Percentiles rank a stretch among this genome's conserved stretches.
phyloP scores from a whole-genome alignment of 2,888 invertebrate species.

The Melanostoma mellinum region DNA sequence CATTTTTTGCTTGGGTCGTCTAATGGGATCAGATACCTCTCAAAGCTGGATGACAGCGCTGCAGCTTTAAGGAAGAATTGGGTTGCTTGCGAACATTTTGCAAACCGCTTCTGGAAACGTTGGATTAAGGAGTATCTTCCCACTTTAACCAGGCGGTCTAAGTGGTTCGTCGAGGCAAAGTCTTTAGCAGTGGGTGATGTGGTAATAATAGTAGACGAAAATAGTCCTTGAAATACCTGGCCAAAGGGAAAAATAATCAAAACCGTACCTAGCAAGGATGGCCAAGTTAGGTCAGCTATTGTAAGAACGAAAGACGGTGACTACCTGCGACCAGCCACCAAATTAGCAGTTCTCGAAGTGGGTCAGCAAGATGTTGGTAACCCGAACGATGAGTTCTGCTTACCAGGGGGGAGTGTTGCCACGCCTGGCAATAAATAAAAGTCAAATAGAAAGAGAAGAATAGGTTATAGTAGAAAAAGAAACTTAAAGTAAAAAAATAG shows the following conservation, averaged over 20 bases:
- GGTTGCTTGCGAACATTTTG: background rate
- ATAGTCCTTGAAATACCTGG: conserved; percentile 10
- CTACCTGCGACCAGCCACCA: background rate
- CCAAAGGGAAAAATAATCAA: conserved; percentile 8
- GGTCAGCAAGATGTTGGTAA: background rate
- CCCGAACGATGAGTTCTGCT: background rate
- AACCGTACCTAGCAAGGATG: background rate
- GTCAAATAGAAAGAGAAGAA: no score
- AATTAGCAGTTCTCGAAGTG: conserved; percentile 16
- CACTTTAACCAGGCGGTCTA: conserved; percentile 2
- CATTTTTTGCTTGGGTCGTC: conserved; percentile 67
- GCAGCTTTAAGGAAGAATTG: background rate
- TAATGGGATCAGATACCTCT: background rate
- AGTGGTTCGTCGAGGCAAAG: conserved; percentile 5
- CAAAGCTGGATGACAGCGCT: background rate
- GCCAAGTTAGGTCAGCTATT: conserved; percentile 9
- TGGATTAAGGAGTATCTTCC: conserved; percentile 12
- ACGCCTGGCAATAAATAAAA: background rate
- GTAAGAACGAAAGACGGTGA: conserved; percentile 2
- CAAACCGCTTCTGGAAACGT: conserved; percentile 1
- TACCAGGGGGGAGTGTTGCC: conserved; percentile 13
- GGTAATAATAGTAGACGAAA: conserved; percentile 7
- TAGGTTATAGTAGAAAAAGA: no score
- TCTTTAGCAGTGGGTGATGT: background rate
- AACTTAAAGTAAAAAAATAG: no score